Evolutionary conservation across 2,113 vertebrate species (phyloP).

Genomic region (Scortum barcoo): DNA sequence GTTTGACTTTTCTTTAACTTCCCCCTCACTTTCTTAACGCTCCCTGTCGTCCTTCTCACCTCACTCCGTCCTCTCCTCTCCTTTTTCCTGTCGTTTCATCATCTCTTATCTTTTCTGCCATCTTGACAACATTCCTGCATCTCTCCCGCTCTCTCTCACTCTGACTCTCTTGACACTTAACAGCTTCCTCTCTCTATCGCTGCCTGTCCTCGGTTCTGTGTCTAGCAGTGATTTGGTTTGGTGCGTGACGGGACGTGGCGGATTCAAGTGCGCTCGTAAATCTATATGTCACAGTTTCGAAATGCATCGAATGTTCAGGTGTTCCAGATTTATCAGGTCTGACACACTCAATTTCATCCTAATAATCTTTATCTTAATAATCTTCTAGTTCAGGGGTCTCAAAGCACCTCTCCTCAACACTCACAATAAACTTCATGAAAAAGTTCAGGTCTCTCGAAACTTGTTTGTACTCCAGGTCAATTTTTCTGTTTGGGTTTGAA

Average conservation of each 20-base stretch:
- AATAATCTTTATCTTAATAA: slow-evolving; percentile 2
- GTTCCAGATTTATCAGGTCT: not conserved
- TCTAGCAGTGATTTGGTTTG: slow-evolving; percentile 77
- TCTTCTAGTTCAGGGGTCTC: slow-evolving; percentile 25
- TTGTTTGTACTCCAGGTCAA: not conserved
- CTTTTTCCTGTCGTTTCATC: not conserved
- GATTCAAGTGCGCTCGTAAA: slow-evolving; percentile 21
- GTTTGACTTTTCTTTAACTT: slow-evolving; percentile 51
- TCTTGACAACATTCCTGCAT: slow-evolving; percentile 60
- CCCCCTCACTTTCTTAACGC: slow-evolving; percentile 61
- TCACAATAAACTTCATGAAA: not conserved
- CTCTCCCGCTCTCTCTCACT: slow-evolving; percentile 24
- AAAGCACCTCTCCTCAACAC: not conserved
- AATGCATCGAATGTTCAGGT: not conserved
- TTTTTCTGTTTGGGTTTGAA: not conserved
- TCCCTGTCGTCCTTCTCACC: slow-evolving; percentile 6
- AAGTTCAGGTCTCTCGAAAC: not conserved
- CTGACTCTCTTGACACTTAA: slow-evolving; percentile 44
- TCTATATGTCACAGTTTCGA: not conserved
- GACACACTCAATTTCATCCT: not conserved
- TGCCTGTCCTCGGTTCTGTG: slow-evolving; percentile 26
- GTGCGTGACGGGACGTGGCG: slow-evolving; percentile 36
- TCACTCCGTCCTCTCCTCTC: slow-evolving; percentile 10
- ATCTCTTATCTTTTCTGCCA: slow-evolving; percentile 31
- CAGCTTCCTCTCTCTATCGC: slow-evolving; percentile 30